Base-by-base conservation (phyloP, 1,140 invertebrate genomes). In the Aricia agestis region DNA sequence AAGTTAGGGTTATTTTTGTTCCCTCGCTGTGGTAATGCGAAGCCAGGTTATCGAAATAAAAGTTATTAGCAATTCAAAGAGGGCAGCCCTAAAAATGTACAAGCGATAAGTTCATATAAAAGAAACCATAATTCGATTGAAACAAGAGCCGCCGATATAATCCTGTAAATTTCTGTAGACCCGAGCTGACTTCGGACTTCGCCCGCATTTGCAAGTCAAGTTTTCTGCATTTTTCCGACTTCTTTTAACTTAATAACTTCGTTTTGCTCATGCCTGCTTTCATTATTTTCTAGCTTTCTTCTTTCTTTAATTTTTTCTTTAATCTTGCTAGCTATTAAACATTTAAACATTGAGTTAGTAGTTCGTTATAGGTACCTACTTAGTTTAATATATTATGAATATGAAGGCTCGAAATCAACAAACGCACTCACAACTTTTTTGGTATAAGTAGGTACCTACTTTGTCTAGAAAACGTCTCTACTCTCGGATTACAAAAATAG, bases 151-250 rank as follows among this genome's bases (percentile, higher is more conserved):
- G 73, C 68, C 59, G 36, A 74, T 70, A 71, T 87, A 87, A 89
- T 89, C 82, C 82, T 73, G 74, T 79, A 79, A 85, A 86, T 83
- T 81, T 81, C 77, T 69, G 84, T 86, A 87, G 84, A 88, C 84
- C 85, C 80, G 74, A 80, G 78, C 78, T 79, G 85, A 79, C 77
- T 83, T 78, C 59, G 19, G 59, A 19, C 58, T 59, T 17, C 58
- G 72, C 73, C 78, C 77, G 71, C 77, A 82, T 85, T 83, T 82
- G 82, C 83, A 79, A 82, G 76, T 78, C 85, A 82, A 87, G 81
- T 79, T 45, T 79, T 76, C 74, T 74, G 78, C 85, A 85, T 76
- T 86, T 83, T 80, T 85, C 80, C 72, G 82, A 76, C 79, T 87
- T 87, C 85, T 70, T 78, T 78, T 80, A 80, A 80, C 78, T 76